Percentiles rank a stretch among this genome's conserved stretches.
Evolutionary conservation across 2,113 vertebrate species (phyloP).

Genomic region (Onychostoma macrolepis): DNA sequence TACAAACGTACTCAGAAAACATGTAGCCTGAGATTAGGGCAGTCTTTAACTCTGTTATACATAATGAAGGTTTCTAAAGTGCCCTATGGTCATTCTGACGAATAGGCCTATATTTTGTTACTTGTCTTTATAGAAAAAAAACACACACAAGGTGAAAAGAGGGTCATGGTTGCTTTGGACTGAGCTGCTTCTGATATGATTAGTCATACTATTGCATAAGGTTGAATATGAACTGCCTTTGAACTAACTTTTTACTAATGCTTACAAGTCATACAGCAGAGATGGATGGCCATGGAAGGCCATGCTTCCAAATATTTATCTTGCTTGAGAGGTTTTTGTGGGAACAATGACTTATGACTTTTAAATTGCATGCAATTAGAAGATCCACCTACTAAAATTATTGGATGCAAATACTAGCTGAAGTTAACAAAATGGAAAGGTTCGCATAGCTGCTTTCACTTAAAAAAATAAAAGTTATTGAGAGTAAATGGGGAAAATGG

Average conservation of each 20-base stretch:
- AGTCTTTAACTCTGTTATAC: neutral
- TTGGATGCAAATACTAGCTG: neutral
- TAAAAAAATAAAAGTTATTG: neutral
- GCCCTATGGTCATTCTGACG: neutral
- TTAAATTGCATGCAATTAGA: neutral
- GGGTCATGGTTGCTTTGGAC: slow-evolving; percentile 3
- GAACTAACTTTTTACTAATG: neutral
- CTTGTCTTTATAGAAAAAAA: neutral
- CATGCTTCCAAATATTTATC: neutral
- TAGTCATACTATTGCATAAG: slow-evolving; percentile 21
- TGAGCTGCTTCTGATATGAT: slow-evolving; percentile 20
- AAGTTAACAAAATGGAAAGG: neutral
- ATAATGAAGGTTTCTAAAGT: slow-evolving; percentile 1
- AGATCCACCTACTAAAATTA: neutral
- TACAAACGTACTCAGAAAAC: neutral
- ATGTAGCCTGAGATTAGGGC: neutral
- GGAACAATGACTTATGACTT: neutral
- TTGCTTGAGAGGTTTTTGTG: neutral
- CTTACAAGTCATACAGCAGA: neutral
- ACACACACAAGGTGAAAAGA: slow-evolving; percentile 11
- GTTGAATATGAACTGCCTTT: neutral
- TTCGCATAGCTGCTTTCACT: neutral
- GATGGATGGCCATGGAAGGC: too few species aligned
- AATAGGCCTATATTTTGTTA: neutral
- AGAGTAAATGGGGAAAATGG: neutral